A percentile compares a stretch with the other conserved stretches of the same genome.
These are phyloP conservation scores for Catocala nupta DNA, from an alignment of 2,888 invertebrate genomes.

Conservation along the genomic window DNA sequence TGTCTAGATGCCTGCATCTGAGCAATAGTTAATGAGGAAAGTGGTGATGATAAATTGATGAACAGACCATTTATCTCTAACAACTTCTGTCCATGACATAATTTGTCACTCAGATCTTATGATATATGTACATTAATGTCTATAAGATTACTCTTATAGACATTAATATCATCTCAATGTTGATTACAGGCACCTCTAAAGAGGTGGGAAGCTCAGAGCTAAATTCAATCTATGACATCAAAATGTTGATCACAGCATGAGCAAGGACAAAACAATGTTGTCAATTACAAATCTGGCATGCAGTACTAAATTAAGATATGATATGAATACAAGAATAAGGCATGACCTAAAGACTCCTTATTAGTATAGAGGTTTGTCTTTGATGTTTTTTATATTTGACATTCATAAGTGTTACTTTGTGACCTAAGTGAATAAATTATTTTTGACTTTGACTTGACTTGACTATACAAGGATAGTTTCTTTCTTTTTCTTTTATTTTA, in stretches of 20 bases:
- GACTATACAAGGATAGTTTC: not conserved
- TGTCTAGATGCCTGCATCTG: too few species aligned
- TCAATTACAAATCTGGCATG: conserved; percentile 58
- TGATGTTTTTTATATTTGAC: not conserved
- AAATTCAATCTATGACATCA: conserved; percentile 49
- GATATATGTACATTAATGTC: too few species aligned
- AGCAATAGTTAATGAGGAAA: too few species aligned
- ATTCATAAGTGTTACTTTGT: not conserved
- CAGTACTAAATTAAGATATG: conserved; percentile 44
- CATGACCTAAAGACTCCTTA: conserved; percentile 22
- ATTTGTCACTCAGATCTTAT: too few species aligned
- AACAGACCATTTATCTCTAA: too few species aligned
- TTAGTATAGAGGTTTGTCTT: conserved; percentile 5
- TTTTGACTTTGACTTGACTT: too few species aligned
- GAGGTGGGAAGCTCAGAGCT: conserved; percentile 26
- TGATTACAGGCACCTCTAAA: not conserved
- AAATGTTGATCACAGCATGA: conserved; percentile 52
- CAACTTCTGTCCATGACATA: too few species aligned
- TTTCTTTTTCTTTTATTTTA: too few species aligned
- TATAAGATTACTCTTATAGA: too few species aligned
- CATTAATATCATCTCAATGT: conserved; percentile 1
- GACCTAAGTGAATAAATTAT: too few species aligned
- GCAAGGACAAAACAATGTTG: conserved; percentile 69
- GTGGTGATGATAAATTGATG: too few species aligned
- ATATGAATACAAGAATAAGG: conserved; percentile 16